Evolutionary conservation across 2,797 vertebrate species (phyloP), one percentile per base, ranked within the genome.

Genomic region (Scolopax bukidnonensis): DNA sequence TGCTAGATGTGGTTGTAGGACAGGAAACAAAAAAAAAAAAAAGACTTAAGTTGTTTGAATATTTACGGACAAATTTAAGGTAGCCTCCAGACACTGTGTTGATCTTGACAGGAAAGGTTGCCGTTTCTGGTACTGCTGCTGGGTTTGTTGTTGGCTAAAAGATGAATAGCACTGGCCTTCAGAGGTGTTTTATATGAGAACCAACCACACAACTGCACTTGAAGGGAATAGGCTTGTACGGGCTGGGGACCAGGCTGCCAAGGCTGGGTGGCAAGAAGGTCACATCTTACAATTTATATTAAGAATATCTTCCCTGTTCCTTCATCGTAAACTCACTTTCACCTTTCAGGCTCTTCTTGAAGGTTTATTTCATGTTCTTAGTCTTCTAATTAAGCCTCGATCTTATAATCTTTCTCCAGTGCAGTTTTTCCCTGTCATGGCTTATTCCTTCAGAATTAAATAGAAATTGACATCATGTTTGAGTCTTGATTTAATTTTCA

Each of bases 81-180:
- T 12, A 57, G 25, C 17, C 16, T 23, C 40, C n/a, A 40, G 64
- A n/a, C 4, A 23, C 14, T 1, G 0, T 3, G 33, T 23, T 2
- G 13, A 40, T 50, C 38, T 27, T 0, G 0, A 40, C 9, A 54
- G 47, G 84, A 69, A 47, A 83, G 21, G 23, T 8, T 68, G 53
- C 14, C 10, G 3, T 64, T 81, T 60, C 76, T 77, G 38, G 32
- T 38, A 36, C n/a, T 30, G 3, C 36, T 45, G 45, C 43, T 47
- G 63, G n/a, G 7, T 59, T 84, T 87, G 36, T 4, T 53, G 16
- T 25, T 65, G 54, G n/a, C 63, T 84, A 56, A 33, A 43, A 41
- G 43, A 38, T 32, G 63, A 61, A 33, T 11, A 32, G 38, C 32
- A 19, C n/a, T 48, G 68, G 20, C 21, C 70, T 30, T n/a, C 16